Conservation (phyloP, 2,888 invertebrate genomes). For the Priocnemis perturbator region DNA sequence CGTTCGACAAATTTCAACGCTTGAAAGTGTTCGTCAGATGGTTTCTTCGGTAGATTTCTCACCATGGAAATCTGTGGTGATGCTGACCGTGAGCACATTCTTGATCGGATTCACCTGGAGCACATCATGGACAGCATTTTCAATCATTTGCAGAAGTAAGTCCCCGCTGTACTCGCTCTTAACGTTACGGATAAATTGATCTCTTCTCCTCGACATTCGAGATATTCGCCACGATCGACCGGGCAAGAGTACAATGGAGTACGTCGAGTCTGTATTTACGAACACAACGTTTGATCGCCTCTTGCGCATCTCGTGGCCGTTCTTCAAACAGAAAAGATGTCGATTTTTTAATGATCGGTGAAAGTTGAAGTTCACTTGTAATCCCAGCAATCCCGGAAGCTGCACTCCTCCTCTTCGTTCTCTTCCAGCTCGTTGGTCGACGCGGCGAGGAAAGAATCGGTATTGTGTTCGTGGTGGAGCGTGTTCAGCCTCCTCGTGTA, state of each 20-base stretch:
- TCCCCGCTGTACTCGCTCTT: slow-evolving; percentile 6
- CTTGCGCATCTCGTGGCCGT: slow-evolving; percentile 36
- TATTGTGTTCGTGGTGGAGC: slow-evolving; percentile 26
- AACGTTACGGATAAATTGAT: too few relatives aligned
- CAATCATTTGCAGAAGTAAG: slow-evolving; percentile 50
- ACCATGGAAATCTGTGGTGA: slow-evolving; percentile 45
- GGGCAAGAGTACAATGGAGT: neutral
- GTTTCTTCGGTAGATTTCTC: slow-evolving; percentile 17
- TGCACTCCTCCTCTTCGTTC: slow-evolving; percentile 17
- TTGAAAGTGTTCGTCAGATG: neutral
- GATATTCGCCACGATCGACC: slow-evolving; percentile 1
- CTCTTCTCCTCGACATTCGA: neutral
- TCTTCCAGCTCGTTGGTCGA: slow-evolving; percentile 16
- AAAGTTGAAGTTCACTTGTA: slow-evolving; percentile 53
- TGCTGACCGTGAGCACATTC: slow-evolving; percentile 31
- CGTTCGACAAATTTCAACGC: too few relatives aligned
- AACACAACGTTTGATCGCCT: slow-evolving; percentile 7
- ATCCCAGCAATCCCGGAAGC: slow-evolving; percentile 56
- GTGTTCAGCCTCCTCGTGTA: slow-evolving; percentile 9
- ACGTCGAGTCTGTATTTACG: neutral
- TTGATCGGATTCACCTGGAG: slow-evolving; percentile 38
- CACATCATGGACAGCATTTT: slow-evolving; percentile 40
- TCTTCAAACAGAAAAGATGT: slow-evolving; percentile 43
- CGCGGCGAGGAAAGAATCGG: slow-evolving; percentile 30
- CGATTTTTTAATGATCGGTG: slow-evolving; percentile 56